Conservation (phyloP, 2,797 vertebrate genomes). For the Platalea minor region DNA sequence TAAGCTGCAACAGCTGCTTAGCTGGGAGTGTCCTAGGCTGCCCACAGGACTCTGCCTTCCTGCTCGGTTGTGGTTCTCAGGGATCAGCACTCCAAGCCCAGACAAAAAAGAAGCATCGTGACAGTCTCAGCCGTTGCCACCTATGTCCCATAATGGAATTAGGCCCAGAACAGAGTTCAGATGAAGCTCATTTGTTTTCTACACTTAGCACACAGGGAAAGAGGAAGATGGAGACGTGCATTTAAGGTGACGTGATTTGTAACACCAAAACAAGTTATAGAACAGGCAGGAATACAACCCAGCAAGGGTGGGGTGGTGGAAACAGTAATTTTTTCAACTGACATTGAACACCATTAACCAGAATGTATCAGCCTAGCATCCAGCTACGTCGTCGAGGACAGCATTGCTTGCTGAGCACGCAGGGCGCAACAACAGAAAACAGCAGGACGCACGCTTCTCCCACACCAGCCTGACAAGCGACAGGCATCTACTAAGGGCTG, state of each 20-base stretch:
- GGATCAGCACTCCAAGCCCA: neutral
- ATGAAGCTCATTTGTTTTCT: neutral
- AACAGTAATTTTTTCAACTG: neutral
- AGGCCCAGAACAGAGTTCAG: neutral
- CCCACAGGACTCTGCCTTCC: neutral
- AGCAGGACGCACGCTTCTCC: neutral
- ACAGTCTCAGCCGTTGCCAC: neutral
- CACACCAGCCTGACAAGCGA: neutral
- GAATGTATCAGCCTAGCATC: neutral
- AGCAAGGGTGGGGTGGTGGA: neutral
- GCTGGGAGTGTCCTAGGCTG: neutral
- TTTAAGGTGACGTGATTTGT: neutral
- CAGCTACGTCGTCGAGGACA: neutral
- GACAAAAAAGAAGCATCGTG: neutral
- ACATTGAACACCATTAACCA: neutral
- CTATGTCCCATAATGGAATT: no score
- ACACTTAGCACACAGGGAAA: neutral
- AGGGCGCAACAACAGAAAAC: neutral
- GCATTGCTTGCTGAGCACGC: rapidly evolving
- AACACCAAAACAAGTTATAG: neutral
- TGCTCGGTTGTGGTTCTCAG: neutral
- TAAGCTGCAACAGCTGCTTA: neutral
- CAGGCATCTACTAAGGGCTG: neutral
- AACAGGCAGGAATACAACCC: neutral
- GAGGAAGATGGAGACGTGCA: neutral